Evolutionary conservation across 2,797 vertebrate genomes (phyloP).

Genomic region (Anisognathus igniventris): DNA sequence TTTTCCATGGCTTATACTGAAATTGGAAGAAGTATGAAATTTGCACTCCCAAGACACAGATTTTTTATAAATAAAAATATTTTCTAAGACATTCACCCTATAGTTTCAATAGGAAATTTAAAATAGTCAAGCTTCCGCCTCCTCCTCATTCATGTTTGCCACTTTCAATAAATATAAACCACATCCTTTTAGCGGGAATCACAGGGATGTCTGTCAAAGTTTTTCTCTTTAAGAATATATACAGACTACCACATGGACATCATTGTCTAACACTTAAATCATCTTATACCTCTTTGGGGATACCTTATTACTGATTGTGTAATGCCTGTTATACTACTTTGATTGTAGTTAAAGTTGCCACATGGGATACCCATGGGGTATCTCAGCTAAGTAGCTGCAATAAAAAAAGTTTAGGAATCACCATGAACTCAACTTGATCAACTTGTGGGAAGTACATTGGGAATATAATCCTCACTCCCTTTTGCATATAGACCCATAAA

Average conservation of each 20-base stretch:
- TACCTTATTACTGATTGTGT: neutral
- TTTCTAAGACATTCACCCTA: neutral
- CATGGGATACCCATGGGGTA: neutral
- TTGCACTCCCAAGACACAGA: neutral
- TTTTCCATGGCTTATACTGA: neutral
- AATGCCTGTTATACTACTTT: neutral
- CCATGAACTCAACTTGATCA: neutral
- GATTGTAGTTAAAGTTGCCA: neutral
- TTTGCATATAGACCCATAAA: neutral
- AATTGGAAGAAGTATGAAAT: neutral
- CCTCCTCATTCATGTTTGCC: neutral
- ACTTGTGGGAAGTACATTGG: neutral
- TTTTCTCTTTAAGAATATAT: accelerated
- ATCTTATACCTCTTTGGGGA: neutral
- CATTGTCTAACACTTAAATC: neutral
- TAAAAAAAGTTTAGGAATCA: neutral
- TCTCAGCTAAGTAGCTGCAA: neutral
- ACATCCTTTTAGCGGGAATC: accelerated
- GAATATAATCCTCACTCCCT: neutral
- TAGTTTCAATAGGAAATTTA: neutral
- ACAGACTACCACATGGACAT: neutral
- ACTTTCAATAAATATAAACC: neutral
- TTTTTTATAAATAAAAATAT: neutral
- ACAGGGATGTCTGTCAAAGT: neutral
- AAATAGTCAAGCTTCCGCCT: neutral